Evolutionary conservation across 30 jellyfish, hydroid and myxozoan species (phyloP), one percentile per base, ranked within the genome.

Genomic region (Aurelia sp.): DNA sequence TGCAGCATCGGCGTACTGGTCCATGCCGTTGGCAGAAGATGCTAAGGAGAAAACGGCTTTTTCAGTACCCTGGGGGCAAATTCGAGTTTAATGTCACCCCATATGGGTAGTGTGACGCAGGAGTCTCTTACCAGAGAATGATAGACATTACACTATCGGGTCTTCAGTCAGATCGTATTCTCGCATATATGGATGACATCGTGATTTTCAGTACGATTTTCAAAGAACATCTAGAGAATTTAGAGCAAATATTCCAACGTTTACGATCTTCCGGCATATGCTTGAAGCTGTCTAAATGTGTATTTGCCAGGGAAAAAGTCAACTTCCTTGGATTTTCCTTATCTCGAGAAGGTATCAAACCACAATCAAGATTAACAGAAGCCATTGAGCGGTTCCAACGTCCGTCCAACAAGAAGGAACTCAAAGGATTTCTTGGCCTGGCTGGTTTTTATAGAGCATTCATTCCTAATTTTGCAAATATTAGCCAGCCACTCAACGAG

Each of bases 161-260:
- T 19, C 81, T 52, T 11, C 87, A 78, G 4, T 15, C 87, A 9
- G 87, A 50, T 38, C 80, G 81, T 21, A 31, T 62, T 21, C 68
- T 30, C 30, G 73, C 86, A 10, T 79, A 79, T 44, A 59, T 79
- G 83, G 90, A 79, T 35, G 82, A 79, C 47, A 63, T 79, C 48
- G 69, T 62, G 1, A 61, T 79, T 63, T 64, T 20, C 30, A 79
- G 69, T 15, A 33, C 0, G 13, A 79, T 86, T 27, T 79, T 62
- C 1, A 72, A 63, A 24, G 86, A 79, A 33, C 67, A 63, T 21
- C 50, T 61, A 67, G 63, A 38, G 22, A 31, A 52, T 76, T 22
- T 76, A 15, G 82, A 79, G 55, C 44, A 12, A 11, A 51, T 63
- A 8, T 79, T 79, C 58, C 57, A 60, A 0, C 65, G 67, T 20